phyloP scores from a whole-genome alignment of 2,113 vertebrate species.

The Percopsis transmontana region DNA sequence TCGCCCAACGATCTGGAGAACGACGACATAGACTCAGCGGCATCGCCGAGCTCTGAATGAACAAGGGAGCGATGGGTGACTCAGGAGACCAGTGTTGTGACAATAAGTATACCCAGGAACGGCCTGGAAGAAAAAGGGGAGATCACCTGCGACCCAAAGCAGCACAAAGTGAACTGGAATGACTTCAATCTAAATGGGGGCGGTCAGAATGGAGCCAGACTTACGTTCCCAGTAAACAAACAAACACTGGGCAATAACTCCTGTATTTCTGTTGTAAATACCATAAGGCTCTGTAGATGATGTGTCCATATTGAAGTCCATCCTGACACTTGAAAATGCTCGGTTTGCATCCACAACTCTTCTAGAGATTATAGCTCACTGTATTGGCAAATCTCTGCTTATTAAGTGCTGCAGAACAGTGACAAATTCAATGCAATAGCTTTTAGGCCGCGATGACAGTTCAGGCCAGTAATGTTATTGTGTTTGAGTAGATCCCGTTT shows the following conservation, averaged over 20 bases:
- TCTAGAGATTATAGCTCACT: neutral
- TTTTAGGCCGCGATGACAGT: slow-evolving; percentile 38
- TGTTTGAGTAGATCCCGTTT: slow-evolving; percentile 50
- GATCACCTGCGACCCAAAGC: slow-evolving; percentile 17
- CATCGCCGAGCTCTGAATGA: slow-evolving; percentile 90
- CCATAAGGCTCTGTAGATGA: slow-evolving; percentile 31
- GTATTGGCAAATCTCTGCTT: slow-evolving; percentile 7
- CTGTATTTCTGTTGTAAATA: slow-evolving; percentile 64
- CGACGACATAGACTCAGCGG: slow-evolving; percentile 89
- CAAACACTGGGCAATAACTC: slow-evolving; percentile 28
- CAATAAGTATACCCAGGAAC: neutral
- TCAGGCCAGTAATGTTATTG: slow-evolving; percentile 50
- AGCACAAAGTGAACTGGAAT: slow-evolving; percentile 6
- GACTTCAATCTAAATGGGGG: slow-evolving; percentile 21
- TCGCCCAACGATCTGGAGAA: slow-evolving; percentile 86
- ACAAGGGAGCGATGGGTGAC: neutral
- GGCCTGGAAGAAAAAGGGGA: neutral
- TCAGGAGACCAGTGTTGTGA: neutral
- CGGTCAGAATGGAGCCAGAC: slow-evolving; percentile 28
- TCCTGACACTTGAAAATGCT: slow-evolving; percentile 37
- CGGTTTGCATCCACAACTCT: slow-evolving; percentile 15
- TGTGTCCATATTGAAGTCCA: slow-evolving; percentile 45
- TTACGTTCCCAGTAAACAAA: slow-evolving; percentile 2
- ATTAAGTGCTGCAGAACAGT: slow-evolving; percentile 40
- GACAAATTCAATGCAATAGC: slow-evolving; percentile 35